Base-by-base conservation (phyloP, 1,140 invertebrate species). In the Zaprionus davidi region DNA sequence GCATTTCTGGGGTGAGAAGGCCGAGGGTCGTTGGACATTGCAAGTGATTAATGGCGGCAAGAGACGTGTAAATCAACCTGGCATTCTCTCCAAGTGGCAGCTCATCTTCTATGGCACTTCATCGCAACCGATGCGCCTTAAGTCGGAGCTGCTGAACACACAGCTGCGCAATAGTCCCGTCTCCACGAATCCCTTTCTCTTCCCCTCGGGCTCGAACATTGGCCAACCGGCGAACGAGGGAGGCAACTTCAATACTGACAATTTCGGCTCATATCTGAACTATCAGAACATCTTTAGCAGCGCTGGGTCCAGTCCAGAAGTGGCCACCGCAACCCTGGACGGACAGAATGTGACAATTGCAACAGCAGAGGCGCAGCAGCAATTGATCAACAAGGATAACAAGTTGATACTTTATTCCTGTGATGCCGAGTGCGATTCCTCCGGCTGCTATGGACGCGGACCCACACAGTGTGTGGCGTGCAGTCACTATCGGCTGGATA, bases 1-100 rank as follows among this genome's bases (percentile, higher is more conserved):
- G 1, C 98, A 99, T 85, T 98, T 96, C 86, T 99, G 98, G 98
- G 98, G 98, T 7, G 99, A 99, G 92, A 96, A 97, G 83, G 98
- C 96, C 6, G 95, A 96, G 82, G 98, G 98, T 12, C 94, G 96
- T 60, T 99, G 99, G 99, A 98, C 95, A 2, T 92, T 99, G 26
- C 96, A 98, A 93, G 96, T 99, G 31, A 95, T 98, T 65, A 99
- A 99, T 91, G 96, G 95, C 36, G 97, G 97, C 2, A 96, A 95
- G 64, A 94, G 96, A 49, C 96, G 96, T 57, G 96, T 98, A n/a
- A 97, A 97, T 86, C 96, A 97, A 81, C 95, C 96, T 49, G 97
- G 97, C 82, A 96, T 97, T 58, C 91, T 99, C 41, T 97, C 97
- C 81, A 98, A 98, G 93, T 98, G 97, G 97, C 97, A 98, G 93